Conservation (phyloP, 2,797 vertebrate genomes). For the Sebastes hubbsi region DNA sequence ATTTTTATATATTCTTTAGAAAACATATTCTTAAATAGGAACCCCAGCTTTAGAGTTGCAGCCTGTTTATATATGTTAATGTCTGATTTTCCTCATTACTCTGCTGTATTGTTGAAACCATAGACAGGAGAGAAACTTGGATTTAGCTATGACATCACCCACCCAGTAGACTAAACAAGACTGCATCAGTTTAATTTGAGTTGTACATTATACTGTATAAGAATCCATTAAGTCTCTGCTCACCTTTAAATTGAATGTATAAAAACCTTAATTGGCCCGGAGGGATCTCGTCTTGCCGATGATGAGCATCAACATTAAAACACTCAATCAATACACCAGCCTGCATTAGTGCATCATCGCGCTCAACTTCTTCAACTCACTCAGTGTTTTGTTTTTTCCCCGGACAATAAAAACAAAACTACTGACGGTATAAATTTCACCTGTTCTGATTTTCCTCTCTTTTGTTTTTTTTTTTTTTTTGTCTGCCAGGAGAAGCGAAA, state of each 20-base stretch:
- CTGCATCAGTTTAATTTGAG: neutral
- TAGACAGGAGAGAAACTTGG: neutral
- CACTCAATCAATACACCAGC: slow-evolving; percentile 8
- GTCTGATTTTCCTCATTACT: neutral
- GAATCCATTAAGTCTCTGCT: neutral
- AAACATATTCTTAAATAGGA: neutral
- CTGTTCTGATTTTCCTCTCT: neutral
- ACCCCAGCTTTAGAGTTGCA: neutral
- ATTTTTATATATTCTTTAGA: neutral
- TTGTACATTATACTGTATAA: neutral
- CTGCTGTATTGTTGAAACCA: neutral
- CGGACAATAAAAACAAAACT: neutral
- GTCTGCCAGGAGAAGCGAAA: slow-evolving; percentile 92
- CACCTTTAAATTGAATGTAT: slow-evolving; percentile 23
- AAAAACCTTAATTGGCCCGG: neutral
- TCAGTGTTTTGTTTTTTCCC: too few species aligned
- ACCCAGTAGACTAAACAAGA: neutral
- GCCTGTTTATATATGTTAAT: neutral
- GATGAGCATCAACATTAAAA: slow-evolving; percentile 20
- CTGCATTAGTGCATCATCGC: neutral
- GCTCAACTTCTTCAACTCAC: neutral
- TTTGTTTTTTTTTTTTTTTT: neutral
- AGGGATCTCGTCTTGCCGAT: neutral
- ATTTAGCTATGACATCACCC: neutral
- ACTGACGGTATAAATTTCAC: neutral